These are phyloP conservation scores for Hypomecis atomaria DNA, from an alignment of 2,888 invertebrate species.

Conservation along the genomic window DNA sequence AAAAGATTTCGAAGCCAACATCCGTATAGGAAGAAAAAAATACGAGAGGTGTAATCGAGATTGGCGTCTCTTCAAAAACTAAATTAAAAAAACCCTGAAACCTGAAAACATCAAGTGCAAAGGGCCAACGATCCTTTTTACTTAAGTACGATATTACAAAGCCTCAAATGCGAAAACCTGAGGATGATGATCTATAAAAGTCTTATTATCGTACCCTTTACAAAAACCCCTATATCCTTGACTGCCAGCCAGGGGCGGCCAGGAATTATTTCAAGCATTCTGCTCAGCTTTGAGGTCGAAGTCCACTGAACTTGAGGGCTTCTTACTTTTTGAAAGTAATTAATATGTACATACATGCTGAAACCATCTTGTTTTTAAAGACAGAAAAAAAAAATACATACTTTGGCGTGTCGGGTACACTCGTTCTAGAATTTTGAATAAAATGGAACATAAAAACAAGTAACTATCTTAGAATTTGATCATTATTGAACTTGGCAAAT, in stretches of 20 bases:
- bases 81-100: no score
- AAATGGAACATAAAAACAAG: no score
- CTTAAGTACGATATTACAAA: conserved; percentile 23
- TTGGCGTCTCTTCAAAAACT: no score
- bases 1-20: no score
- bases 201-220: conserved; percentile 30
- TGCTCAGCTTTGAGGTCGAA: conserved; percentile 15
- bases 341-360: background rate
- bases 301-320: conserved; percentile 11
- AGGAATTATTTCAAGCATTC: conserved; percentile 30
- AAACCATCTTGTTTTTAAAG: no score
- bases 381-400: no score
- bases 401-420: no score
- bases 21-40: no score
- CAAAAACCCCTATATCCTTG: conserved; percentile 26
- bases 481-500: no score
- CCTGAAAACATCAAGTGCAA: conserved; percentile 9
- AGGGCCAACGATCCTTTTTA: conserved; percentile 20
- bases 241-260: conserved; percentile 21
- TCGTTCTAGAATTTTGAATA: no score
- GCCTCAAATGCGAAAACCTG: conserved; percentile 25
- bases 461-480: no score
- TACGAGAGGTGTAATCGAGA: no score
- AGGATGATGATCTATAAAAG: conserved; percentile 27
- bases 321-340: background rate